These are phyloP conservation scores for Mythimna pallens DNA, from an alignment of 2,888 invertebrate species.

Conservation along the genomic window DNA sequence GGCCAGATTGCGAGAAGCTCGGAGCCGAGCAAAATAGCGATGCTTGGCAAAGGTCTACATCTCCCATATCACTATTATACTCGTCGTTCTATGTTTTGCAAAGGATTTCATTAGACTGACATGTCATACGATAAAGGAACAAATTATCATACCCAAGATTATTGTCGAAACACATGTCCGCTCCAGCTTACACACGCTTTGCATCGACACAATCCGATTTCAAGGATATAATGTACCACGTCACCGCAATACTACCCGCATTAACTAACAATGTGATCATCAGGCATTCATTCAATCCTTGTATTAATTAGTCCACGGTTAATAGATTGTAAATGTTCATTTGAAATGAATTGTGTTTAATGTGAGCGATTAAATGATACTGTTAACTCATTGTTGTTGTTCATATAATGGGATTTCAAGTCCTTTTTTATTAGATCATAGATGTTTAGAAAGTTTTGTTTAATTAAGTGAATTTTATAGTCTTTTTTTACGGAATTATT, in stretches of 20 bases:
- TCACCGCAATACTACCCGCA: slow-evolving; percentile 51
- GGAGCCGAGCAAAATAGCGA: no score
- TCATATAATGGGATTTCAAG: background rate
- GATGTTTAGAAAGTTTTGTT: background rate
- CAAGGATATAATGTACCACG: slow-evolving; percentile 38
- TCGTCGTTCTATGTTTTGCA: no score
- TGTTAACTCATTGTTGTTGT: background rate
- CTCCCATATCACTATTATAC: no score
- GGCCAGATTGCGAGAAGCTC: no score
- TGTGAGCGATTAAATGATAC: slow-evolving; percentile 15
- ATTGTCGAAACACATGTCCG: background rate
- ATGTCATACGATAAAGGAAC: no score
- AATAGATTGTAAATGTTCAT: slow-evolving; percentile 45
- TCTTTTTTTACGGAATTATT: no score
- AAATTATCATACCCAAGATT: background rate
- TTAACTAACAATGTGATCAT: slow-evolving; percentile 58
- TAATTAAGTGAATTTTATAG: no score
- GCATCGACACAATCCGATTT: slow-evolving; percentile 37
- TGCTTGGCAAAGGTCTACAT: no score
- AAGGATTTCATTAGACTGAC: no score
- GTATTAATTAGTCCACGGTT: slow-evolving; percentile 54
- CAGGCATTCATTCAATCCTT: slow-evolving; percentile 46
- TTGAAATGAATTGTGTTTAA: slow-evolving; percentile 22
- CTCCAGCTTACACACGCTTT: background rate
- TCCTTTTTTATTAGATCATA: background rate